Percentiles rank a stretch among this genome's conserved stretches.
Evolutionary conservation across 2,888 invertebrate genomes (phyloP).

Genomic region (Meloe dianella): DNA sequence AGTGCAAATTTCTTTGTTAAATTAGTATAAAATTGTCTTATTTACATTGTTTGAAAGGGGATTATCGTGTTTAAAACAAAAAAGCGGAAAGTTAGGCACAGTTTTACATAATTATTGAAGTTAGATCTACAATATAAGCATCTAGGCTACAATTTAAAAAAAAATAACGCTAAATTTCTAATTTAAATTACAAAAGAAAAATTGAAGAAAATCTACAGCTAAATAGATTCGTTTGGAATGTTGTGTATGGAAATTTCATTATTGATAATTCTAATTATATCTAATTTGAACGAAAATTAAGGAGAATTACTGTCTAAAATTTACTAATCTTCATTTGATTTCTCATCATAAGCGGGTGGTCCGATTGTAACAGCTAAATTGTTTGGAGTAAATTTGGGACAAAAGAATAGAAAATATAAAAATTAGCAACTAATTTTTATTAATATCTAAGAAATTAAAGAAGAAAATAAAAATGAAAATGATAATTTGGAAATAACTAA

Average conservation of each 20-base stretch:
- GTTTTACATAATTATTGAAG: conserved; percentile 1
- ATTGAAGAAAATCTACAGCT: conserved; percentile 5
- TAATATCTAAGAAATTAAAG: conserved; percentile 8
- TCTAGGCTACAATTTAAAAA: background rate
- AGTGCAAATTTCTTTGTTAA: background rate
- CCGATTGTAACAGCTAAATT: conserved; percentile 80
- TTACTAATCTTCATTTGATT: conserved; percentile 42
- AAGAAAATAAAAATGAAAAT: conserved; percentile 13
- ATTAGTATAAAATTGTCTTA: conserved; percentile 2
- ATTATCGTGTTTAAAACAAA: background rate
- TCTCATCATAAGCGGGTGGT: conserved; percentile 73
- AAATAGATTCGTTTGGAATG: conserved; percentile 2
- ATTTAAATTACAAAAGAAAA: background rate
- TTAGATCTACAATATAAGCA: background rate
- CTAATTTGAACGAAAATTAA: background rate
- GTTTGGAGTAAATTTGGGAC: conserved; percentile 27
- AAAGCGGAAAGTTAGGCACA: conserved; percentile 1
- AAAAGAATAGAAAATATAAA: conserved; percentile 20
- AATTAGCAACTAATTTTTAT: conserved; percentile 22
- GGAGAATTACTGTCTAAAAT: background rate
- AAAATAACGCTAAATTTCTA: background rate
- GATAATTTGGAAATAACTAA: no score
- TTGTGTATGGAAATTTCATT: conserved; percentile 4
- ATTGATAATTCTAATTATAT: background rate
- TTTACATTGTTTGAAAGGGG: background rate